These are phyloP conservation scores for Amphiprion ocellaris DNA, from an alignment of 2,113 vertebrate genomes.

Conservation along the genomic window DNA sequence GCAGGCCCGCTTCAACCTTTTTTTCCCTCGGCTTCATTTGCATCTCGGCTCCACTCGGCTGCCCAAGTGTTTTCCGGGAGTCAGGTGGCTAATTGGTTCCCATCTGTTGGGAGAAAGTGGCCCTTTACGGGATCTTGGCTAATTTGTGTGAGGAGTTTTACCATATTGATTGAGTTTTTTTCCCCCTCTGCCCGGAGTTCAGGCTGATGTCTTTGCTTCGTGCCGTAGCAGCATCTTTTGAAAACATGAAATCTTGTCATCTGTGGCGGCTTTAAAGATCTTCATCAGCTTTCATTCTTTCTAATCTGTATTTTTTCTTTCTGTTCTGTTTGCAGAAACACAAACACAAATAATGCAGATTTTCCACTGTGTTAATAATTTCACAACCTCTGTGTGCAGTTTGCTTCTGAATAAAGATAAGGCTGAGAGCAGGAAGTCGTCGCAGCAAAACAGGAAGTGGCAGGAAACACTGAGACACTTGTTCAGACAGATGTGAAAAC, in stretches of 20 bases:
- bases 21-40: slow-evolving; percentile 64
- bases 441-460: slow-evolving; percentile 65
- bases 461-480: slow-evolving; percentile 14
- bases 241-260: not conserved
- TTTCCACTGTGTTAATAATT: not conserved
- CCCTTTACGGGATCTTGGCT: slow-evolving; percentile 51
- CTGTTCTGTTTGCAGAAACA: not conserved
- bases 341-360: not conserved
- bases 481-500: not conserved
- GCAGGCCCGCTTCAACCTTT: slow-evolving; percentile 58
- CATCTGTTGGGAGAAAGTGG: slow-evolving; percentile 76
- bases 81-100: slow-evolving; percentile 81
- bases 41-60: slow-evolving; percentile 69
- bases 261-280: too few species aligned
- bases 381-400: slow-evolving; percentile 5
- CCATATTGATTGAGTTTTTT: slow-evolving; percentile 53
- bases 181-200: not conserved
- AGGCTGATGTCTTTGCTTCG: not conserved
- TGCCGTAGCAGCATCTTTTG: too few species aligned
- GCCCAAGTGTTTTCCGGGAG: slow-evolving; percentile 77
- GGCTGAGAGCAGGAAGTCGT: slow-evolving; percentile 55
- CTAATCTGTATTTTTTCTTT: not conserved
- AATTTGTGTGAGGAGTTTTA: slow-evolving; percentile 69
- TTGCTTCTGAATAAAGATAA: slow-evolving; percentile 8
- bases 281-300: not conserved